phyloP scores from a whole-genome alignment of 2,797 vertebrate genomes.

The Taeniopygia guttata region DNA sequence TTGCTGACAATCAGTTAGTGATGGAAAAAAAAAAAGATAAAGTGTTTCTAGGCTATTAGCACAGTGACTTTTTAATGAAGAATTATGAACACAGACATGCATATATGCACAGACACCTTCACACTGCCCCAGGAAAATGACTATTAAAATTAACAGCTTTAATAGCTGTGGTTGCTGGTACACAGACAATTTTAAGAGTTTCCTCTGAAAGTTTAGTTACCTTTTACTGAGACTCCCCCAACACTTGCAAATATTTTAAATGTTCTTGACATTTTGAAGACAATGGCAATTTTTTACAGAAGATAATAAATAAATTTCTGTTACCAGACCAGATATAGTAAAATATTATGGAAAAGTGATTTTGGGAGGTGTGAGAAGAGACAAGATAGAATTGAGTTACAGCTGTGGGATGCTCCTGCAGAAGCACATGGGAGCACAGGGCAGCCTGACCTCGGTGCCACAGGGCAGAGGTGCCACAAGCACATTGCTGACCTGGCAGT shows the following conservation, averaged over 20 bases:
- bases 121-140: background rate
- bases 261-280: background rate
- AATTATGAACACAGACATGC: background rate
- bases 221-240: background rate
- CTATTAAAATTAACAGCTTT: background rate
- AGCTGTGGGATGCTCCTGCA: background rate
- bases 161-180: background rate
- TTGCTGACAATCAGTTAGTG: background rate
- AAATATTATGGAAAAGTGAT: background rate
- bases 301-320: background rate
- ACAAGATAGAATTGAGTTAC: background rate
- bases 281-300: background rate
- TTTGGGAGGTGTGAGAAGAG: background rate
- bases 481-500: background rate
- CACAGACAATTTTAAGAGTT: background rate
- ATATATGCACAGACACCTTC: background rate
- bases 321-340: background rate
- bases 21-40: background rate
- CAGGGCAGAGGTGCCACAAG: background rate
- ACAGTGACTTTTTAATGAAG: background rate
- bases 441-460: background rate
- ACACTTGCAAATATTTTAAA: fast-evolving
- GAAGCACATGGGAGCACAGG: background rate
- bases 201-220: background rate
- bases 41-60: background rate